Percentiles rank a stretch among this genome's conserved stretches.
phyloP scores from a whole-genome alignment of 2,888 invertebrate species.

The Stenodera caucasica region DNA sequence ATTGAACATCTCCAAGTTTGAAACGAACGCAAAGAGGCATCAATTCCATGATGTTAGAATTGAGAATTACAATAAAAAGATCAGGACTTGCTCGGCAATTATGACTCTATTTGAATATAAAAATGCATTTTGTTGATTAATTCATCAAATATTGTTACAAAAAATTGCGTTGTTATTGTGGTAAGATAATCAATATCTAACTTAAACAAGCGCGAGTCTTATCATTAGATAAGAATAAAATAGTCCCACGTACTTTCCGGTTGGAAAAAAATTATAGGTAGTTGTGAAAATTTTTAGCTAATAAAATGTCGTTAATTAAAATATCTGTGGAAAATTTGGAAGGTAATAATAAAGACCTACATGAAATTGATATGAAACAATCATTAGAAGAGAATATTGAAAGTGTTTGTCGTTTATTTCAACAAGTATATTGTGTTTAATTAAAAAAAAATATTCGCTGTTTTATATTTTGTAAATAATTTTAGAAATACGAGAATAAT shows the following conservation, averaged over 20 bases:
- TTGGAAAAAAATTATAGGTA: background rate
- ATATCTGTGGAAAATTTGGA: conserved; percentile 43
- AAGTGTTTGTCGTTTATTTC: conserved; percentile 36
- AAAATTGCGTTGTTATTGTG: conserved; percentile 15
- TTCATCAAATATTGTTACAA: conserved; percentile 12
- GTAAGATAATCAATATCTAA: conserved; percentile 22
- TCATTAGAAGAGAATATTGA: conserved; percentile 38
- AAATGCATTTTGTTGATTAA: too few relatives aligned
- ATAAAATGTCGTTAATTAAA: conserved; percentile 39
- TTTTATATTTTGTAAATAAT: conserved; percentile 16
- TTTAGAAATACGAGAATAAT: conserved; percentile 36
- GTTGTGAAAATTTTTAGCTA: background rate
- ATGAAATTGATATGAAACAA: conserved; percentile 40
- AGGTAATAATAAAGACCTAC: conserved; percentile 38
- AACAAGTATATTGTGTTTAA: conserved; percentile 34
- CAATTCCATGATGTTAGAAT: too few relatives aligned
- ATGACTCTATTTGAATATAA: too few relatives aligned
- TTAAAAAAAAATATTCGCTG: conserved; percentile 9
- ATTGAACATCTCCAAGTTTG: too few relatives aligned
- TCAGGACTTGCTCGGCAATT: too few relatives aligned
- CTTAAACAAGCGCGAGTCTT: conserved; percentile 21
- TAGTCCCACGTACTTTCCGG: conserved; percentile 16
- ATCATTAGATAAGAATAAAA: conserved; percentile 21
- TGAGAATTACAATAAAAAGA: too few relatives aligned
- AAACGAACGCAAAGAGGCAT: too few relatives aligned